Evolutionary conservation across 2,113 vertebrate genomes (phyloP), one percentile per base, ranked within the genome.

Genomic region (Rhabdornis inornatus): DNA sequence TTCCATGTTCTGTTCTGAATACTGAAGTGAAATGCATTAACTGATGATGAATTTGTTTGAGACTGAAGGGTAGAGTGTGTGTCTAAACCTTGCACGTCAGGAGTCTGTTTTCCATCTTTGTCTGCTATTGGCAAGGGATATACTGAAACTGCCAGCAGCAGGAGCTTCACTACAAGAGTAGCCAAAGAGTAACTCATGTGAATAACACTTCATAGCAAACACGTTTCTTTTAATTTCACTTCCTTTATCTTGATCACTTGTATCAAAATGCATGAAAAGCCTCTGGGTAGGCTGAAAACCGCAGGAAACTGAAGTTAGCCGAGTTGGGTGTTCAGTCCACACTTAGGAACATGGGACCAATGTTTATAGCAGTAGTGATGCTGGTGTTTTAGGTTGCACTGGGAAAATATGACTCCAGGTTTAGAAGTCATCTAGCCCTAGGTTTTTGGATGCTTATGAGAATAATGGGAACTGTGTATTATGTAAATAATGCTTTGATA

Each of bases 371-470:
- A 76, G 77, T 93, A 96, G 90, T 69, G 78, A 88, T 93, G 91
- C 84, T 92, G 95, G 95, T 65, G 27, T 94, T 96, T 94, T 50
- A 91, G 91, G 89, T 91, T 95, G 88, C 97, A 94, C 91, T 95
- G 83, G 92, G 95, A 95, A 96, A 92, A 77, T 24, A 64, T 69
- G 90, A 90, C 80, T 96, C 89, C 87, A 44, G 92, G 87, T 88
- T 94, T 92, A 91, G 94, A 75, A 93, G 45, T 69, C 27, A 35
- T 84, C 56, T 93, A 53, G 56, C 80, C 96, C 80, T 93, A 75
- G 68, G 31, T 30, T 83, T 90, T 83, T 70, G 75, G 78, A 87
- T 94, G 89, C 65, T 92, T 49, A 85, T 82, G 68, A 96, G 64
- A 84, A 82, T 72, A 90, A 71, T 23, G 71, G 56, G 92, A 92